phyloP scores from a whole-genome alignment of 1,140 invertebrate genomes.

The Sminthurides bifidus region DNA sequence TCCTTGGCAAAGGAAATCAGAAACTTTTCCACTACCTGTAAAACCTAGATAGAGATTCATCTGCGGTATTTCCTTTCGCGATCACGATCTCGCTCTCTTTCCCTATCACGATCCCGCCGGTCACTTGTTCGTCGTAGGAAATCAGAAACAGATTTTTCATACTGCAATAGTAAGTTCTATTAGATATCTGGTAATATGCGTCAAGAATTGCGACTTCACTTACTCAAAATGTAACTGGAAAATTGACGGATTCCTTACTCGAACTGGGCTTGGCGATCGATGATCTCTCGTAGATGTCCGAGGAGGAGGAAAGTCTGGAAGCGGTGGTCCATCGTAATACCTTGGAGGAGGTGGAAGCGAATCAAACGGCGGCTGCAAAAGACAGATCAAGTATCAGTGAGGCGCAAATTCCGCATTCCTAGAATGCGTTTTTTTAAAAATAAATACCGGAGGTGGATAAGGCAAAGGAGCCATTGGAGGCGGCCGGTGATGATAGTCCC shows the following conservation, averaged over 20 bases:
- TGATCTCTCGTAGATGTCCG: slow-evolving; percentile 29
- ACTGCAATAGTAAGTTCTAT: slow-evolving; percentile 37
- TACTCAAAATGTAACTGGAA: not conserved
- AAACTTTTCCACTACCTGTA: not conserved
- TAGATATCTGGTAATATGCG: slow-evolving; percentile 37
- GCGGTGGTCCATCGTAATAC: slow-evolving; percentile 62
- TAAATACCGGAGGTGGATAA: slow-evolving; percentile 38
- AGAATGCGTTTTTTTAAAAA: slow-evolving; percentile 46
- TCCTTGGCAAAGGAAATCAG: not conserved
- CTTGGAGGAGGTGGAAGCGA: slow-evolving; percentile 58
- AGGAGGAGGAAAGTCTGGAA: slow-evolving; percentile 36
- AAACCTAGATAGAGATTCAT: not conserved
- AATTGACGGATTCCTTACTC: not conserved
- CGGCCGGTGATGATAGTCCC: slow-evolving; percentile 34
- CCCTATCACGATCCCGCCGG: slow-evolving; percentile 42
- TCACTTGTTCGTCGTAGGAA: slow-evolving; percentile 72
- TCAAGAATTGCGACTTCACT: not conserved
- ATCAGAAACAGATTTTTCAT: slow-evolving; percentile 80
- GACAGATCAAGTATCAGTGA: too few relatives aligned
- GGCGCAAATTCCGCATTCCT: too few relatives aligned
- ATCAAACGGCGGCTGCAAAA: slow-evolving; percentile 51
- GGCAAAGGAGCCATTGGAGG: slow-evolving; percentile 36
- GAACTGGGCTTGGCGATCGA: slow-evolving; percentile 27
- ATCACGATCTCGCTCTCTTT: slow-evolving; percentile 44
- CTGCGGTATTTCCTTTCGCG: slow-evolving; percentile 32